Conservation (phyloP, 2,113 vertebrate genomes). For the Forbesichthys papilliferus region DNA sequence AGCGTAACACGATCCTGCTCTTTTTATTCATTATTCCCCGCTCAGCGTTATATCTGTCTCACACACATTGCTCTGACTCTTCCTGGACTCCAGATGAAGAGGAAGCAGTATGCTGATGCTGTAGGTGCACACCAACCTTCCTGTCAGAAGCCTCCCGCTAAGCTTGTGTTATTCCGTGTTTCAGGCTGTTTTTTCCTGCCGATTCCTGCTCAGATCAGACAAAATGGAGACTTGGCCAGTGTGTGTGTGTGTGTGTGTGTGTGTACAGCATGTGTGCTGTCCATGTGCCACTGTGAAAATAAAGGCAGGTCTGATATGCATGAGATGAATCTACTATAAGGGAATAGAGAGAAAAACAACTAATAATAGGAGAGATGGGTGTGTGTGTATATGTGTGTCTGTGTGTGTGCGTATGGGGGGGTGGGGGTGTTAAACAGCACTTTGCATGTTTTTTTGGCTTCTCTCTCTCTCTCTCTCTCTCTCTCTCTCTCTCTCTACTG, state of each 20-base stretch:
- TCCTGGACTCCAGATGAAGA: conserved; percentile 32
- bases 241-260: conserved; percentile 8
- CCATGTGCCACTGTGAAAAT: conserved; percentile 48
- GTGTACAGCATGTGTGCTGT: not conserved
- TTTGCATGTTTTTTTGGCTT: conserved; percentile 33
- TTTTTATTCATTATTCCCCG: conserved; percentile 27
- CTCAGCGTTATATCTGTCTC: not conserved
- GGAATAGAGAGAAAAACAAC: conserved; percentile 34
- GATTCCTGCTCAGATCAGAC: conserved; percentile 55
- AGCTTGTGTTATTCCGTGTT: conserved; percentile 55
- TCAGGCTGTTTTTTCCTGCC: conserved; percentile 54
- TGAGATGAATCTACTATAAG: conserved; percentile 52
- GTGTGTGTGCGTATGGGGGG: no score
- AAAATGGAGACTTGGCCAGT: conserved; percentile 46
- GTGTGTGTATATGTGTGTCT: not conserved
- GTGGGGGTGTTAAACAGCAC: conserved; percentile 51
- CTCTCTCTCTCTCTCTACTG: conserved; percentile 5
- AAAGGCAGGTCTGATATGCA: conserved; percentile 29
- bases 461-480: conserved; percentile 7
- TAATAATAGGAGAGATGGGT: conserved; percentile 18
- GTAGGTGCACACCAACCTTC: conserved; percentile 32
- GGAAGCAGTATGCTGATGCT: conserved; percentile 1
- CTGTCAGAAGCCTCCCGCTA: conserved; percentile 42
- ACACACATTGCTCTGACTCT: not conserved
- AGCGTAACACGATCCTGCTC: not conserved